Evolutionary conservation across 2,797 vertebrate species (phyloP), one percentile per base, ranked within the genome.

Genomic region (Cuculus canorus): DNA sequence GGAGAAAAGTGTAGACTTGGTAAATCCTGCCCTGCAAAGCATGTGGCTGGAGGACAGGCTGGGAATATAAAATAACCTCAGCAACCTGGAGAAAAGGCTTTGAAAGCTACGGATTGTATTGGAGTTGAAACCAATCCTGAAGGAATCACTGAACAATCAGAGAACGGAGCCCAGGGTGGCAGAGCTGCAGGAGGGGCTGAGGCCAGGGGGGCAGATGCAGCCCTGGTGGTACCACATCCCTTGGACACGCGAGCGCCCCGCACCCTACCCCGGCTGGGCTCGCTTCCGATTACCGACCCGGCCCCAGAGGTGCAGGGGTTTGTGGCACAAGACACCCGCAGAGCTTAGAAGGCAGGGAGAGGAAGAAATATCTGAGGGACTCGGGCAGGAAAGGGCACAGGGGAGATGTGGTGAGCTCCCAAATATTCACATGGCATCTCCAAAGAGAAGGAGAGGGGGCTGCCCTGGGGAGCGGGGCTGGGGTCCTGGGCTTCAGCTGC

Each of bases 191-290:
- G n/a, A n/a, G 56, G 41, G 83, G 14, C 11, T 1, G 2, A n/a
- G n/a, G n/a, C n/a, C n/a, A n/a, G 27, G n/a, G 72, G 11, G 16
- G 15, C 37, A 24, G 39, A 7, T 13, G 54, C 63, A 60, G 37
- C 37, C 39, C n/a, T 25, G 45, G 3, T 3, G 43, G 35, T 50
- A 9, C 25, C 39, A 41, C 8, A 1, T n/a, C 59, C 52, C 81
- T 28, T 11, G 23, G 59, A 15, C n/a, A 7, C 1, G 14, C 0
- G 4, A 33, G 24, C 2, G 2, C 35, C 48, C 28, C 6, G n/a
- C n/a, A 10, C 69, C 37, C 54, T 27, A 45, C 54, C 33, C 33
- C 4, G 2, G 50, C 50, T 32, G 43, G 25, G 9, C 22, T 24
- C 9, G 2, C 21, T 22, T 22, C n/a, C 23, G 10, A 16, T 45